Conservation (phyloP, 2,888 invertebrate species). For the Phlogophora meticulosa region DNA sequence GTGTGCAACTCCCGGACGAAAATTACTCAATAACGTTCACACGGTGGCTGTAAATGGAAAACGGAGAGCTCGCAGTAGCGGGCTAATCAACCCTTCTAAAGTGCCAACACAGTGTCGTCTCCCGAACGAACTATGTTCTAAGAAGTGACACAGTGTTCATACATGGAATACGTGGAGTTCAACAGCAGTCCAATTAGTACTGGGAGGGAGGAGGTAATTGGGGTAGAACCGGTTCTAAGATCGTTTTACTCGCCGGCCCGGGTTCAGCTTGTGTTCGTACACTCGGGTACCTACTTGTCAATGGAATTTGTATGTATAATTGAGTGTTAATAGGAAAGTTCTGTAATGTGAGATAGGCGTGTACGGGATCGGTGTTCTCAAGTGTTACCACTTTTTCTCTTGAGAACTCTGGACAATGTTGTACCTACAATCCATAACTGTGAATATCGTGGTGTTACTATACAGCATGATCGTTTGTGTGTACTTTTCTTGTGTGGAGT, state of each 20-base stretch:
- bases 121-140: slow-evolving; percentile 31
- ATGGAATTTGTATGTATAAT: slow-evolving; percentile 63
- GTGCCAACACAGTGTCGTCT: slow-evolving; percentile 41
- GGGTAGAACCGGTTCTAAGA: slow-evolving; percentile 77
- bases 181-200: slow-evolving; percentile 76
- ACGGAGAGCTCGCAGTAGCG: slow-evolving; percentile 51
- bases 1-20: slow-evolving; percentile 44
- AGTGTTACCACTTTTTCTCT: slow-evolving; percentile 44
- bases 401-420: slow-evolving; percentile 12
- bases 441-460: slow-evolving; percentile 2
- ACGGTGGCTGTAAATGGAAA: slow-evolving; percentile 54
- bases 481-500: not conserved
- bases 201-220: slow-evolving; percentile 79
- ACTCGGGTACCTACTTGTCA: slow-evolving; percentile 46
- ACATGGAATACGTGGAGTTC: slow-evolving; percentile 52
- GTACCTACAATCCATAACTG: slow-evolving; percentile 20
- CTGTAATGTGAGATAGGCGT: slow-evolving; percentile 57
- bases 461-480: not conserved
- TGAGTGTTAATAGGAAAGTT: slow-evolving; percentile 65
- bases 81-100: slow-evolving; percentile 37
- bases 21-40: slow-evolving; percentile 41
- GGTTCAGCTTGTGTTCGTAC: slow-evolving; percentile 52
- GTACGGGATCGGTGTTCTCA: slow-evolving; percentile 30
- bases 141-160: slow-evolving; percentile 43
- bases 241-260: slow-evolving; percentile 47